Conservation (phyloP, 2,797 vertebrate species). For the Muscicapa comitata region DNA sequence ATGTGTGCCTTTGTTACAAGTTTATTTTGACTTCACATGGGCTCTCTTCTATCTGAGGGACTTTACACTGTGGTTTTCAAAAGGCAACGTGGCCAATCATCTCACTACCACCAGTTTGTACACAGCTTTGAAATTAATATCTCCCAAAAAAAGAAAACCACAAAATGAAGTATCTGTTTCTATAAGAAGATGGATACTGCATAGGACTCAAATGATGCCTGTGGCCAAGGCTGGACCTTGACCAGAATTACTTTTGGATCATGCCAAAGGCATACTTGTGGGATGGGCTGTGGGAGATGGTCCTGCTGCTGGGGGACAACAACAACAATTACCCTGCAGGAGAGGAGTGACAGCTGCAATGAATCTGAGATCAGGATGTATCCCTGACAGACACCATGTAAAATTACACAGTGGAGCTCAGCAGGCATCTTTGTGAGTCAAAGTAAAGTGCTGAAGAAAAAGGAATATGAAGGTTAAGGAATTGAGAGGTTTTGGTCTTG, state of each 20-base stretch:
- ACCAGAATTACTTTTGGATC: not conserved
- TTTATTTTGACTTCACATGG: not conserved
- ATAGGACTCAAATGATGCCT: not conserved
- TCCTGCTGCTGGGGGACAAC: accelerated
- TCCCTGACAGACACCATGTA: not conserved
- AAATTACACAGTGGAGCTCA: not conserved
- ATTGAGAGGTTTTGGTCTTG: not conserved
- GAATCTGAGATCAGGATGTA: not conserved
- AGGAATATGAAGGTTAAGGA: not conserved
- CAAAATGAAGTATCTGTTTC: not conserved
- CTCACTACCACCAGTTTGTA: not conserved
- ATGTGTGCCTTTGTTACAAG: not conserved
- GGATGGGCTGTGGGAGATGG: not conserved
- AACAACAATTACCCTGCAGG: not conserved
- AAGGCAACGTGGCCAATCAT: not conserved
- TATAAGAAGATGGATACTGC: not conserved
- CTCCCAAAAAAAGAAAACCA: not conserved
- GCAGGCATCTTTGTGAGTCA: not conserved
- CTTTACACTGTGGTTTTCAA: not conserved
- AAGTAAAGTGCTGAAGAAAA: not conserved
- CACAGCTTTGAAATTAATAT: not conserved
- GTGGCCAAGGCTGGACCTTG: not conserved
- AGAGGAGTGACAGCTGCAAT: not conserved
- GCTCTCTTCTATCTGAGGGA: not conserved
- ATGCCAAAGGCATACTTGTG: not conserved